Percentiles rank a stretch among this genome's conserved stretches.
Conservation (phyloP, 2,888 invertebrate species). For the Cenopis cana region DNA sequence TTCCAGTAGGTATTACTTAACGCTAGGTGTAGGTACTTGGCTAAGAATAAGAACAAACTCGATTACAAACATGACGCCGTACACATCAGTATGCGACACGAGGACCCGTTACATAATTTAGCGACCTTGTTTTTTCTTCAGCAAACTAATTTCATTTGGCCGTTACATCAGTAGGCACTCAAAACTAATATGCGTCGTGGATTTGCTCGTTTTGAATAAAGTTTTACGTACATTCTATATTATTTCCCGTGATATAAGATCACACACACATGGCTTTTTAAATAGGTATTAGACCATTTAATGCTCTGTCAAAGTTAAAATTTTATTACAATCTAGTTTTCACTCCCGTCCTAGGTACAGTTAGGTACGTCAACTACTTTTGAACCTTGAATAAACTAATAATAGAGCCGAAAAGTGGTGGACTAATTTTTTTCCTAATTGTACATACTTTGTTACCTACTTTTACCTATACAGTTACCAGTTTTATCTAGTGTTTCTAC, state of each 20-base stretch:
- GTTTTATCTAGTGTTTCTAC: too few species aligned
- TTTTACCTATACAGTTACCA: too few species aligned
- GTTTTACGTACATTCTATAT: too few species aligned
- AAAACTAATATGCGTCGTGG: neutral
- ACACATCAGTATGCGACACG: constrained; percentile 20
- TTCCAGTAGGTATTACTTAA: neutral
- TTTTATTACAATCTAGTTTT: too few species aligned
- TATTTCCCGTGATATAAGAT: too few species aligned
- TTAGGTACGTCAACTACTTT: too few species aligned
- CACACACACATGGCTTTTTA: too few species aligned
- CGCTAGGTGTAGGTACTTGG: neutral
- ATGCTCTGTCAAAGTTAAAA: neutral
- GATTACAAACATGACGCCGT: neutral
- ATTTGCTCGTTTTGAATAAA: neutral
- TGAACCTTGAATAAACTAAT: too few species aligned
- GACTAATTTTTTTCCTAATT: too few species aligned
- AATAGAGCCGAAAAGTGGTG: too few species aligned
- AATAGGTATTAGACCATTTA: neutral
- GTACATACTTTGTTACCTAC: too few species aligned
- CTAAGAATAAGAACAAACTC: neutral
- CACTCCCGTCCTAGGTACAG: too few species aligned
- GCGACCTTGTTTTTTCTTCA: constrained; percentile 24
- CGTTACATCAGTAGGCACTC: constrained; percentile 3
- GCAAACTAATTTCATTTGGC: constrained; percentile 25
- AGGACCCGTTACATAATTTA: constrained; percentile 15